These are phyloP conservation scores for Sebastes alutus DNA, from an alignment of 2,797 vertebrate species.

Conservation along the genomic window DNA sequence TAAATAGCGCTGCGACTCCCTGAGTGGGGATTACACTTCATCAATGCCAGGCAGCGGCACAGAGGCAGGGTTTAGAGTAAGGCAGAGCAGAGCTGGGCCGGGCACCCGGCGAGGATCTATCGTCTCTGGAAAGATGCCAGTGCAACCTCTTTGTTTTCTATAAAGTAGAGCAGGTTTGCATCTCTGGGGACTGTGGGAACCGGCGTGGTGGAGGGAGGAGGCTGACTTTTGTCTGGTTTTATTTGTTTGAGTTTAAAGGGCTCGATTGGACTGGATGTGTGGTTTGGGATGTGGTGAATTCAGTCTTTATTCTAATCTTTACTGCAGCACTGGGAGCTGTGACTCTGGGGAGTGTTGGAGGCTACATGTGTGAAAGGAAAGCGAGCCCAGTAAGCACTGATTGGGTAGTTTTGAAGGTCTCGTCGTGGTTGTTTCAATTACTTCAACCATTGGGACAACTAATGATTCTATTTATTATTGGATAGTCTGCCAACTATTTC, in stretches of 20 bases:
- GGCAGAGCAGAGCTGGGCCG: slow-evolving; percentile 2
- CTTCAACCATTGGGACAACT: neutral
- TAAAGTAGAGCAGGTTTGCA: neutral
- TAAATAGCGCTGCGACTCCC: slow-evolving; percentile 73
- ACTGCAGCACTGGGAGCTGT: neutral
- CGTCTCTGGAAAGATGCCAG: slow-evolving; percentile 20
- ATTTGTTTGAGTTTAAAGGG: neutral
- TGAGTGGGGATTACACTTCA: slow-evolving; percentile 71
- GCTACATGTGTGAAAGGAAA: neutral
- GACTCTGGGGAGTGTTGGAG: neutral
- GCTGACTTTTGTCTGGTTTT: neutral
- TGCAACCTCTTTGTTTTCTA: neutral
- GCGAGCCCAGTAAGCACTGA: too few species aligned
- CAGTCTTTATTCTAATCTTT: neutral
- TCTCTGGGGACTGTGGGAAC: neutral
- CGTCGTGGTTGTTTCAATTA: too few species aligned
- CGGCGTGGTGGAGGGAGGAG: neutral
- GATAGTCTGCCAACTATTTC: neutral
- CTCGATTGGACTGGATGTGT: neutral
- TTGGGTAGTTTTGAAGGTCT: too few species aligned
- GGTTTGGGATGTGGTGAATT: neutral
- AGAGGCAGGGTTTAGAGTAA: slow-evolving; percentile 26
- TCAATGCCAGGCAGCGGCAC: slow-evolving; percentile 69
- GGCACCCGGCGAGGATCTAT: neutral
- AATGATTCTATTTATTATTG: neutral